phyloP scores from a whole-genome alignment of 1,140 invertebrate genomes.

The Steinernema feltiae region DNA sequence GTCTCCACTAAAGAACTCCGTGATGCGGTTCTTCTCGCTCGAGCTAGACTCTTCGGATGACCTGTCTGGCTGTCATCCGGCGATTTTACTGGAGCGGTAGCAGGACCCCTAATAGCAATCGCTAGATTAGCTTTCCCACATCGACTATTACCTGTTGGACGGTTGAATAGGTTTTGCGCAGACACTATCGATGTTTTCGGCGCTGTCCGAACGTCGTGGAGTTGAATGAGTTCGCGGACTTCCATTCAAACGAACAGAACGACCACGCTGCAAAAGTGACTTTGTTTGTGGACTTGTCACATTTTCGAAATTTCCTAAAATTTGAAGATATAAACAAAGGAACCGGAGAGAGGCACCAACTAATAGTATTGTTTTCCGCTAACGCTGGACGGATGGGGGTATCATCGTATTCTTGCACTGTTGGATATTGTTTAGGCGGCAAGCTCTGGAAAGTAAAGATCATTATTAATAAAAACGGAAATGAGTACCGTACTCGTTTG shows the following conservation, averaged over 20 bases:
- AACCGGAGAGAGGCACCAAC: neutral
- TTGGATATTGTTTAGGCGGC: neutral
- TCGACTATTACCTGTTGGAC: neutral
- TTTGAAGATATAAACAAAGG: neutral
- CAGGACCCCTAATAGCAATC: neutral
- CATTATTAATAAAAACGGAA: too few relatives aligned
- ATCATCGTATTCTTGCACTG: neutral
- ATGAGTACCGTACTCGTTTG: too few relatives aligned
- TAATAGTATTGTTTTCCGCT: neutral
- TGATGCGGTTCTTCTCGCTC: neutral
- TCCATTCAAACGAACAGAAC: neutral
- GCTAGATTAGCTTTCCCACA: too few relatives aligned
- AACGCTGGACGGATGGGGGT: neutral
- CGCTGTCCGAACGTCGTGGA: neutral
- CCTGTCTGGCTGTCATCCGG: neutral
- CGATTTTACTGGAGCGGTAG: neutral
- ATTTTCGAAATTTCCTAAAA: constrained; percentile 9
- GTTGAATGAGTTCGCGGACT: neutral
- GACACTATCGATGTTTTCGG: neutral
- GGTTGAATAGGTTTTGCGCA: neutral
- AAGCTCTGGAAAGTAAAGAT: neutral
- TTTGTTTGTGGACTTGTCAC: neutral
- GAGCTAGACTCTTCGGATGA: neutral
- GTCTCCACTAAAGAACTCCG: neutral
- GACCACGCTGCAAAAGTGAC: neutral